Conservation (phyloP, 2,113 vertebrate genomes). For the Onychostoma macrolepis region DNA sequence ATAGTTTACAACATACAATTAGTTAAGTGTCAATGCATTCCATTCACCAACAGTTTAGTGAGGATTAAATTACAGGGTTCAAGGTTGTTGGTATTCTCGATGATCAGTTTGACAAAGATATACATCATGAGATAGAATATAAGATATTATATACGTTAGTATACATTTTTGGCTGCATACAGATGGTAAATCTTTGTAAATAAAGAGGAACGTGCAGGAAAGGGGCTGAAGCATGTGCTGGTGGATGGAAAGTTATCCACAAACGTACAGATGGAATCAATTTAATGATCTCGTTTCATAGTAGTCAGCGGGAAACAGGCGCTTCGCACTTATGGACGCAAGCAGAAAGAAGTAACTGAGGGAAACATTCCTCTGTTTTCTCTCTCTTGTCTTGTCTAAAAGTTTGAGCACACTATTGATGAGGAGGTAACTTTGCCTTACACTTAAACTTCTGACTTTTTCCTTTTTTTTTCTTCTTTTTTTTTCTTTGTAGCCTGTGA, state of each 20-base stretch:
- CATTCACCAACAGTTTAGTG: background rate
- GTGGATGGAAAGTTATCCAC: conserved; percentile 68
- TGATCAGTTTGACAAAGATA: background rate
- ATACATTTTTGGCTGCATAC: conserved; percentile 12
- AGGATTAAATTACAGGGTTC: background rate
- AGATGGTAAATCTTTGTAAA: conserved; percentile 13
- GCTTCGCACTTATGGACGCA: background rate
- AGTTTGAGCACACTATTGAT: background rate
- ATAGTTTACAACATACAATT: background rate
- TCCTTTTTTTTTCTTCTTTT: background rate
- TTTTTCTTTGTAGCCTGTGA: background rate
- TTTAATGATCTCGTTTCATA: conserved; percentile 74
- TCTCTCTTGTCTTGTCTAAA: background rate
- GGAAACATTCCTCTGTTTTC: background rate
- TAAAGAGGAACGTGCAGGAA: background rate
- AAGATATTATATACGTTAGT: too few species aligned
- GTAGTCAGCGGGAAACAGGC: conserved; percentile 70
- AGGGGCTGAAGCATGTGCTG: conserved; percentile 36
- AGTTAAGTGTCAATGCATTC: background rate
- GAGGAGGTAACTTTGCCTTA: background rate
- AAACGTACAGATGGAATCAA: conserved; percentile 74
- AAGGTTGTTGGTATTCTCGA: background rate
- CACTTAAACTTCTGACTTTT: background rate
- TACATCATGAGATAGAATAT: too few species aligned
- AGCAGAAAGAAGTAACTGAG: background rate